phyloP scores from a whole-genome alignment of 2,113 vertebrate genomes.

The Meleagris gallopavo region DNA sequence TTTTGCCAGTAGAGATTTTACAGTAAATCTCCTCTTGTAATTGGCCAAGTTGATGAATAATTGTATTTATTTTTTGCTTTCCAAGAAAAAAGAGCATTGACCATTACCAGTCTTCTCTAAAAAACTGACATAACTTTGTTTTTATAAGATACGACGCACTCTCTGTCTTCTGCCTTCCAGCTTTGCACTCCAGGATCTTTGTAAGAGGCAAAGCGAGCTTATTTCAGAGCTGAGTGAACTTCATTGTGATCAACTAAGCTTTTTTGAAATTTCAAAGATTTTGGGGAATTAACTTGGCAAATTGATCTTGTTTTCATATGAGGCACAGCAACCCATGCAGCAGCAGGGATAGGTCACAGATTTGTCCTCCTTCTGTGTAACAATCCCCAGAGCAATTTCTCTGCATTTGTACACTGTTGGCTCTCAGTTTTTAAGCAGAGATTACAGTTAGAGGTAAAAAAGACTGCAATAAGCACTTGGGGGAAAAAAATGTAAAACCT shows the following conservation, averaged over 20 bases:
- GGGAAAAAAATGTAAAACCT: background rate
- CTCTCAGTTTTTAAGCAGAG: background rate
- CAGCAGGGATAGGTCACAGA: background rate
- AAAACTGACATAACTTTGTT: background rate
- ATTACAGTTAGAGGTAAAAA: background rate
- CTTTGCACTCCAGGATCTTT: background rate
- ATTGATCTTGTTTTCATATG: background rate
- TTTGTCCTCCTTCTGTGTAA: background rate
- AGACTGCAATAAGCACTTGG: background rate
- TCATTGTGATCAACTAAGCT: background rate
- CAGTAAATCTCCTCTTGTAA: background rate
- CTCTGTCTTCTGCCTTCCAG: background rate
- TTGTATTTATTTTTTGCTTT: background rate
- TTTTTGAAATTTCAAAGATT: background rate
- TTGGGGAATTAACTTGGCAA: background rate
- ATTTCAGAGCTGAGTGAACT: background rate
- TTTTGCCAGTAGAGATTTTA: background rate
- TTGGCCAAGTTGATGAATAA: background rate
- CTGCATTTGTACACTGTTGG: background rate
- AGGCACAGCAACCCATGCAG: background rate
- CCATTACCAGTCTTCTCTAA: background rate
- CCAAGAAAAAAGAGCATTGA: background rate
- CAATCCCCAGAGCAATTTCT: background rate
- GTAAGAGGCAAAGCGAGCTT: background rate
- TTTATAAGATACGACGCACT: accelerated